Base-by-base conservation (phyloP, 92 coral and sea anemone genomes). In the Montipora capitata region DNA sequence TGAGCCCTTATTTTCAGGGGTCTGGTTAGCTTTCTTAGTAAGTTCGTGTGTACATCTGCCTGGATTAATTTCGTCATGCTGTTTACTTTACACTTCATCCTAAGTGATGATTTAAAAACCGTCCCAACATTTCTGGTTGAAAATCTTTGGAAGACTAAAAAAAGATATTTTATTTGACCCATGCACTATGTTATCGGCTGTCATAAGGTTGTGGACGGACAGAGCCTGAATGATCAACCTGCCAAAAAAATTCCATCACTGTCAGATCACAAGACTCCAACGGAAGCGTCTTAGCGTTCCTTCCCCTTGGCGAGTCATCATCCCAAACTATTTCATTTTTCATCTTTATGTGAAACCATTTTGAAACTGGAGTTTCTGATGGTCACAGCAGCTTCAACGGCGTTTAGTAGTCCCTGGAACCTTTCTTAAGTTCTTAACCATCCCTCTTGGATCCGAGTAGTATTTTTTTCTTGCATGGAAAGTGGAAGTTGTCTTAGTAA, bases 261-360 rank as follows among this genome's bases (percentile, higher is more conserved):
- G 43, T 41, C 43, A 14, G 11, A 13, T 82, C 79, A 71, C 49
- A 82, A 72, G 87, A 72, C 87, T n/a, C 45, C 41, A 61, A 68
- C 52, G 39, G 35, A 52, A 69, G 76, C 77, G 62, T 27, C 15
- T 51, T 52, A 49, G 4, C 39, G 17, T 40, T 78, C 63, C 72
- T 20, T 62, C 15, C 7, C 52, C 7, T 48, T 48, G 52, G 6
- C 52, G 35, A 27, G 35, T 27, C 35, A 27, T 48, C 7, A 48
- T 5, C 52, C 2, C 52, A 48, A 5, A 5, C 52, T 5, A 48
- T 10, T 3, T 5, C 7, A 48, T 10, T 48, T 48, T 48, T 5
- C 52, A 48, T 10, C 10, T 5, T 10, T 5, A 48, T 5, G 7
- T 48, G 10, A 10, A 5, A 5, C 10, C 52, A 48, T 48, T 48